These are phyloP conservation scores for Agriopis marginaria DNA, from an alignment of 2,888 invertebrate species.

Conservation along the genomic window DNA sequence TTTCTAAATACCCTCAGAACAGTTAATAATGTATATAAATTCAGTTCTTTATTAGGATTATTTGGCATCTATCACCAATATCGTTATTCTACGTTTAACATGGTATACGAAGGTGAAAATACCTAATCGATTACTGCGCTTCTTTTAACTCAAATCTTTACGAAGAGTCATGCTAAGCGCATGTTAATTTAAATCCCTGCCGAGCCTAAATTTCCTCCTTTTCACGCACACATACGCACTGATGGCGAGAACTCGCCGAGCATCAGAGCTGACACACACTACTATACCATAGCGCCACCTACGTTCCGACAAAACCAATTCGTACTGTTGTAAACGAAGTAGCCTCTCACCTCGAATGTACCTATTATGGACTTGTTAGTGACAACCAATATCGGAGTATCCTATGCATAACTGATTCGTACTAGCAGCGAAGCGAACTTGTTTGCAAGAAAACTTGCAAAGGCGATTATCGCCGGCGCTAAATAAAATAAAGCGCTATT, in stretches of 20 bases:
- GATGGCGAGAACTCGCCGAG: conserved; percentile 40
- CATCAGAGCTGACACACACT: conserved; percentile 45
- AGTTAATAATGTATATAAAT: conserved; percentile 84
- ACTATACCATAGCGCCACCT: conserved; percentile 58
- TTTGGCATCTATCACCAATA: conserved; percentile 86
- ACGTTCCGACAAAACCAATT: conserved; percentile 61
- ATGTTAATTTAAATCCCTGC: conserved; percentile 76
- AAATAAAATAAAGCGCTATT: conserved; percentile 37
- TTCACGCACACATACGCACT: conserved; percentile 67
- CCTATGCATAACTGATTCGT: conserved; percentile 49
- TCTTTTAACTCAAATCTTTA: conserved; percentile 72
- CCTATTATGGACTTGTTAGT: conserved; percentile 25
- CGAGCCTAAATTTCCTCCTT: conserved; percentile 81
- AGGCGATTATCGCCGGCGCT: conserved; percentile 39
- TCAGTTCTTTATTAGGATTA: conserved; percentile 87
- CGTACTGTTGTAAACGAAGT: conserved; percentile 55
- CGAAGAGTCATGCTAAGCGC: conserved; percentile 57
- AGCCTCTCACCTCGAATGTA: conserved; percentile 57
- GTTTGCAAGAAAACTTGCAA: conserved; percentile 53
- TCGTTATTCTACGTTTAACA: conserved; percentile 79
- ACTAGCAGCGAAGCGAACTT: conserved; percentile 56
- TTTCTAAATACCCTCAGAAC: conserved; percentile 85
- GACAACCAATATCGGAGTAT: conserved; percentile 35
- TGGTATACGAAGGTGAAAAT: conserved; percentile 83
- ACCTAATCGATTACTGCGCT: conserved; percentile 78